phyloP scores from a whole-genome alignment of 1,140 invertebrate species.

The Temnothorax longispinosus region DNA sequence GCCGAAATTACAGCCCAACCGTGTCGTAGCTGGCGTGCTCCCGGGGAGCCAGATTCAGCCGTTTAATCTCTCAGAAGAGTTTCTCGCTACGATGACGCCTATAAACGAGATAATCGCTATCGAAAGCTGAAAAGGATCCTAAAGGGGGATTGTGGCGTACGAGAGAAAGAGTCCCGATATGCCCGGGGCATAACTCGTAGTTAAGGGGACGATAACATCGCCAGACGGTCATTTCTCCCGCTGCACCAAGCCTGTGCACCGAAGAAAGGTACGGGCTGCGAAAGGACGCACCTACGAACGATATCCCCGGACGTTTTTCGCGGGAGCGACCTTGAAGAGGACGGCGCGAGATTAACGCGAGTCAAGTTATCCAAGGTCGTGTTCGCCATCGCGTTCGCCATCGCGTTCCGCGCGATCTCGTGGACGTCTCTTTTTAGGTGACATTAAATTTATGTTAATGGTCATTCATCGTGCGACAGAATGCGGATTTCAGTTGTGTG shows the following conservation, averaged over 20 bases:
- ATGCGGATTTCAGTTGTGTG: background rate
- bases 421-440: slow-evolving; percentile 1
- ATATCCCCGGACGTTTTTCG: slow-evolving; percentile 39
- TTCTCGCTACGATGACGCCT: slow-evolving; percentile 1
- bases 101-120: slow-evolving; percentile 20
- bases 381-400: slow-evolving; percentile 14
- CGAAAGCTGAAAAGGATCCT: slow-evolving; percentile 37
- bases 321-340: slow-evolving; percentile 62
- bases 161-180: slow-evolving; percentile 61
- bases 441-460: slow-evolving; percentile 7
- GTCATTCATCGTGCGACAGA: background rate
- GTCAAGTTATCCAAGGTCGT: slow-evolving; percentile 61
- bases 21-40: background rate
- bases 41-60: background rate
- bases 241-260: slow-evolving; percentile 48
- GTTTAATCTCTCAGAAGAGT: slow-evolving; percentile 21
- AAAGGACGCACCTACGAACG: slow-evolving; percentile 37
- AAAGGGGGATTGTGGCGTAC: slow-evolving; percentile 12
- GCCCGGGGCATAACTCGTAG: slow-evolving; percentile 51
- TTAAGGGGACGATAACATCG: slow-evolving; percentile 77
- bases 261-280: background rate
- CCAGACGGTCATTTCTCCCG: slow-evolving; percentile 75
- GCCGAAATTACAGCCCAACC: slow-evolving; percentile 25
- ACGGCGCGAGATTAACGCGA: slow-evolving; percentile 25
- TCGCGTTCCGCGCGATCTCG: background rate